A percentile compares a stretch with the other conserved stretches of the same genome.
These are phyloP conservation scores for Drosophila nannoptera DNA, from an alignment of 1,140 invertebrate genomes.

Conservation along the genomic window DNA sequence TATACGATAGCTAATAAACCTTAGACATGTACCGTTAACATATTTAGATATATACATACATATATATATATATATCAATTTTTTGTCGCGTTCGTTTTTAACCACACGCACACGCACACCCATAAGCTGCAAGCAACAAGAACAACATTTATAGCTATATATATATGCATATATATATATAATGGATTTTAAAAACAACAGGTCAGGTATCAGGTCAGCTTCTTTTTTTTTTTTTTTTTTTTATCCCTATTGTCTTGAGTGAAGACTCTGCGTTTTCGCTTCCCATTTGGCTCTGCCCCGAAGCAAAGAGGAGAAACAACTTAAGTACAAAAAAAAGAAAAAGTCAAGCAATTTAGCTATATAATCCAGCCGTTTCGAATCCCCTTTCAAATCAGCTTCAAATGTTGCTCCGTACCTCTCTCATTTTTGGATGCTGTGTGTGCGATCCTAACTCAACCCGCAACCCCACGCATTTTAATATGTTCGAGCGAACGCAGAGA, in stretches of 20 bases:
- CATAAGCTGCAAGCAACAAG: constrained; percentile 44
- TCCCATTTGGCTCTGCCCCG: constrained; percentile 1
- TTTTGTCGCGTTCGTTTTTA: constrained; percentile 19
- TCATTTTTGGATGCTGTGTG: not conserved
- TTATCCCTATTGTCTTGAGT: not conserved
- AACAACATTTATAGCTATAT: constrained; percentile 36
- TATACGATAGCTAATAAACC: constrained; percentile 41
- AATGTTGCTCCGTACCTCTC: constrained; percentile 12
- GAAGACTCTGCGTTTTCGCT: constrained; percentile 27
- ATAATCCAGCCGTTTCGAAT: constrained; percentile 49
- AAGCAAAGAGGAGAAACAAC: constrained; percentile 1
- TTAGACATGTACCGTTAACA: too few species aligned
- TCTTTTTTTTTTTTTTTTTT: not conserved
- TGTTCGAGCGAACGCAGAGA: constrained; percentile 37
- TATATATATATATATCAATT: constrained; percentile 35
- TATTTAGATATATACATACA: constrained; percentile 50
- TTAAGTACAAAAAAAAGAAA: constrained; percentile 73
- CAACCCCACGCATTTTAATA: constrained; percentile 3
- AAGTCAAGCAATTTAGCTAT: constrained; percentile 69
- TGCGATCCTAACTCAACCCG: not conserved
- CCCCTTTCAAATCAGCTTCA: constrained; percentile 23
- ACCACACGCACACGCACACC: constrained; percentile 54
- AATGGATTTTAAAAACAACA: constrained; percentile 38
- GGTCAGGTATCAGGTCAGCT: constrained; percentile 37
- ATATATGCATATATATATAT: constrained; percentile 23